Evolutionary conservation across 1,140 invertebrate species (phyloP).

Genomic region (Lordiphosa mommai): DNA sequence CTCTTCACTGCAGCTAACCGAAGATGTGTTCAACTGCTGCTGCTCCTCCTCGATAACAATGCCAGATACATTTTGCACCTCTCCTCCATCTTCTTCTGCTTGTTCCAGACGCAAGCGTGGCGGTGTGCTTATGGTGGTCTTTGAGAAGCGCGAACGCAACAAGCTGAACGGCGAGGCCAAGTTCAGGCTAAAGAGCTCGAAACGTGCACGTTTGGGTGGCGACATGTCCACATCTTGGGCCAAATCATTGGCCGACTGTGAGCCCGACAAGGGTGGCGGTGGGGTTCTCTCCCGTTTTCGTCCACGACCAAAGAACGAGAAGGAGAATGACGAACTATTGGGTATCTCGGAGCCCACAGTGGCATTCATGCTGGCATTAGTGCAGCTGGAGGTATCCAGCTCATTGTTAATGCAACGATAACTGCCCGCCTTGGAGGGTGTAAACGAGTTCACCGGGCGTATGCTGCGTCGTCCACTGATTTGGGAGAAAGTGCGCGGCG

Average conservation of each 20-base stretch:
- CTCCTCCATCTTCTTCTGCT: conserved; percentile 39
- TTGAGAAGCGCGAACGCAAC: conserved; percentile 64
- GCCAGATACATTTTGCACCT: conserved; percentile 66
- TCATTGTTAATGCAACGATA: conserved; percentile 63
- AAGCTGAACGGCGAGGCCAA: conserved; percentile 64
- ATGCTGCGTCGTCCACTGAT: conserved; percentile 70
- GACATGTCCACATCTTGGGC: conserved; percentile 62
- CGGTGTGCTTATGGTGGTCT: conserved; percentile 49
- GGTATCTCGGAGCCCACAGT: conserved; percentile 73
- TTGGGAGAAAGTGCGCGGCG: conserved; percentile 49
- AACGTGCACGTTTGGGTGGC: conserved; percentile 68
- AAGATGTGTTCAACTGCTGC: conserved; percentile 30
- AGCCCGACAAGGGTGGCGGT: conserved; percentile 32
- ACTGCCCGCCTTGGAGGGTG: conserved; percentile 56
- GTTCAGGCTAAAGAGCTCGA: conserved; percentile 63
- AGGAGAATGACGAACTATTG: conserved; percentile 69
- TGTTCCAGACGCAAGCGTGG: conserved; percentile 32
- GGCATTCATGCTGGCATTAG: conserved; percentile 71
- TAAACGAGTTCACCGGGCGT: conserved; percentile 37
- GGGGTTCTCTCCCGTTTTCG: conserved; percentile 72
- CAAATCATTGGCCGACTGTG: conserved; percentile 58
- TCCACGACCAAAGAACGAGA: conserved; percentile 62
- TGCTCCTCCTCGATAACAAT: conserved; percentile 54
- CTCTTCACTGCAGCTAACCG: conserved; percentile 22
- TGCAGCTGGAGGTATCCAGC: conserved; percentile 55